Evolutionary conservation across 1,140 invertebrate genomes (phyloP), one percentile per base, ranked within the genome.

Genomic region (Bathynomus jamesi): DNA sequence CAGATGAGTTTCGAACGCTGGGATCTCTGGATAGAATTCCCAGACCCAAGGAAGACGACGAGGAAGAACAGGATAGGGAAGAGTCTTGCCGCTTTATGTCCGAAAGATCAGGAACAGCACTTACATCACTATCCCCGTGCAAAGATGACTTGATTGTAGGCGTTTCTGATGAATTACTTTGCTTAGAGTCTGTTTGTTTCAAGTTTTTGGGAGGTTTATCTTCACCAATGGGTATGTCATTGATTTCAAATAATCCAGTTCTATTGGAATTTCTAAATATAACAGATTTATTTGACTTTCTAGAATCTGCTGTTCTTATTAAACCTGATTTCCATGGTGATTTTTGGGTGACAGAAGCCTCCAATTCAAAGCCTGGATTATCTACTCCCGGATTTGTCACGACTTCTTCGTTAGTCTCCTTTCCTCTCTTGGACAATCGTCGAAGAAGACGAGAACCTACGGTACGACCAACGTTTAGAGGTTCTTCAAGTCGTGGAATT

Each of bases 401-500:
- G 1, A 65, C 67, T 27, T 74, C 63, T 17, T 69, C 53, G 4
- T 66, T 63, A 78, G 66, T 71, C 80, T 79, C 40, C 74, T 74
- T 13, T 79, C 83, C 82, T 30, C 79, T 78, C 78, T 80, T 82
- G 28, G 87, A 89, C n/a, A 89, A 79, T 32, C 87, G 84, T 78
- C 86, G 86, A 78, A 76, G 80, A 77, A 79, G 74, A 62, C 68
- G 73, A 65, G 73, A 76, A 25, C 75, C 70, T 8, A 85, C 84
- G 0, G 87, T 87, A 3, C 89, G 79, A 10, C 83, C 82, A 11
- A 79, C 79, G 13, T 82, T 81, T 0, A 83, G 82, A 0, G 87
- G 86, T 75, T 89, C 88, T 80, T 90, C 88, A 8, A 89, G 78
- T 77, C 76, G 70, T 13, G 80, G 83, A 72, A 83, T 82, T 79